Evolutionary conservation across 2,888 invertebrate species (phyloP).

Genomic region (Nephrocerus scutellatus): DNA sequence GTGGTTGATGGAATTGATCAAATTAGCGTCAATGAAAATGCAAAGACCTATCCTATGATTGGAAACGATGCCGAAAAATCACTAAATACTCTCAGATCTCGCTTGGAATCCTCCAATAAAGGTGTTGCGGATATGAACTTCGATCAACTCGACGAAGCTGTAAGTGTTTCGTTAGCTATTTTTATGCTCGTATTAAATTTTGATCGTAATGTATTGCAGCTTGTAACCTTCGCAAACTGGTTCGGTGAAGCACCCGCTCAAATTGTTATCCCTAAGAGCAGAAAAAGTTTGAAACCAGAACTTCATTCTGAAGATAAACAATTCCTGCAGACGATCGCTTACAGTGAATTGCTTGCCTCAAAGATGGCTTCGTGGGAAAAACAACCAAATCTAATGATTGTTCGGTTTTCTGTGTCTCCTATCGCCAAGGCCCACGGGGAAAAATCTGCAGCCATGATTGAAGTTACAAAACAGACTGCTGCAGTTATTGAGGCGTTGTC

Average conservation of each 20-base stretch:
- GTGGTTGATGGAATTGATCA: constrained; percentile 62
- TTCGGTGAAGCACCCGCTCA: constrained; percentile 32
- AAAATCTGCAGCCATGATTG: constrained; percentile 37
- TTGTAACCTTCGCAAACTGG: constrained; percentile 25
- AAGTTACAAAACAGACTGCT: constrained; percentile 37
- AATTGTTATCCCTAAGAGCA: constrained; percentile 23
- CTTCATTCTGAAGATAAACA: constrained; percentile 40
- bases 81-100: constrained; percentile 52
- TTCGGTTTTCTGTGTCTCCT: constrained; percentile 34
- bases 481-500: constrained; percentile 51
- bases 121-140: constrained; percentile 60
- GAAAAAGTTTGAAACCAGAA: constrained; percentile 35
- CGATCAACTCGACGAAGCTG: constrained; percentile 57
- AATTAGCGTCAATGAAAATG: constrained; percentile 31
- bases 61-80: constrained; percentile 35
- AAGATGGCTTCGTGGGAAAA: constrained; percentile 31
- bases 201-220: constrained; percentile 7
- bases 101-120: constrained; percentile 56
- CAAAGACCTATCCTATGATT: constrained; percentile 33
- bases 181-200: not conserved
- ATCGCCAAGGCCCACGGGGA: constrained; percentile 40
- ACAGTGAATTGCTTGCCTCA: constrained; percentile 29
- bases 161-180: constrained; percentile 44
- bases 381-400: constrained; percentile 31
- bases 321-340: constrained; percentile 36